Base-by-base conservation (phyloP, 2,888 invertebrate species). In the Pachycephus smyrnensis region DNA sequence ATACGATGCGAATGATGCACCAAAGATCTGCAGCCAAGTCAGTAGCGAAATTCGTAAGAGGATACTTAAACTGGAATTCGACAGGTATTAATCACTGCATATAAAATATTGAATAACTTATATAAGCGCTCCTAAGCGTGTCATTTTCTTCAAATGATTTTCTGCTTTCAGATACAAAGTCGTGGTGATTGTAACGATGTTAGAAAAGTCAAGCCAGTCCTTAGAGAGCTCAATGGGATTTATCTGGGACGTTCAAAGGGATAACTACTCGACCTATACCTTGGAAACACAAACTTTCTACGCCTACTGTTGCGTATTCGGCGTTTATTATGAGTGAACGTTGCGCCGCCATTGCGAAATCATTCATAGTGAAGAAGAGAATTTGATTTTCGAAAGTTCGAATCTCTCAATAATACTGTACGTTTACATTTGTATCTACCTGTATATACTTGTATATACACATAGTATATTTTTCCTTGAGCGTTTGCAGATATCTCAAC, bases 181-280 rank as follows among this genome's bases (percentile, higher is more conserved):
- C 75, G 91, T 95, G 79, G 94, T 94, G 33, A 88, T 92, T 11
- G 95, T 95, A 30, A 93, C 94, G 33, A 94, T 96, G 78, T 94
- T 95, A 15, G 95, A 96, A 88, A 94, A 94, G 80, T 92, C 94
- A 76, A 94, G 94, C 81, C 95, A 96, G 88, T 94, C 95, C 77
- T 91, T 95, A 73, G 92, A 94, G 77, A 91, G 94, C 12, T 93
- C 93, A 69, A 93, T 95, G 84, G 93, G 94, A 79, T 95, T 95
- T 88, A 90, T 96, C 32, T 96, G 96, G 95, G 96, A 96, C 86
- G 89, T 92, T 69, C 94, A 94, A 73, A 93, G 94, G 76, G 96
- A 96, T 86, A 92, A 92, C 76, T 95, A 94, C 88, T 94, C 94
- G 0, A 91, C 92, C 0, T 93, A 93, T 84, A 92, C 92, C 68